Conservation (phyloP, 2,888 invertebrate genomes). For the Limnephilus rhombicus region DNA sequence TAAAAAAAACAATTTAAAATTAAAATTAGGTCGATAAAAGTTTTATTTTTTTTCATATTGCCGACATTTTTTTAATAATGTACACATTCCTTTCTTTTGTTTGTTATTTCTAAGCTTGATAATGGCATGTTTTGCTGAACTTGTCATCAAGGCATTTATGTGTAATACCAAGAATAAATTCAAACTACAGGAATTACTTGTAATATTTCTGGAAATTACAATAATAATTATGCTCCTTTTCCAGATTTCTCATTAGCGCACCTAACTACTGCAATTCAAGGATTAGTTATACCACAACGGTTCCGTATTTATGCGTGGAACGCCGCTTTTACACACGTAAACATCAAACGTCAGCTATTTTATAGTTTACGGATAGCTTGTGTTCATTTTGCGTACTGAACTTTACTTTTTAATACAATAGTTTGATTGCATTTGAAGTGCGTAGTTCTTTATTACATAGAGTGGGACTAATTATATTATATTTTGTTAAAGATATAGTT, state of each 20-base stretch:
- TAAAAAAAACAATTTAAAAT: background rate
- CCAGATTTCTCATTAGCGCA: background rate
- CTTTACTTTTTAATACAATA: background rate
- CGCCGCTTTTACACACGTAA: background rate
- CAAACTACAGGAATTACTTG: too few relatives aligned
- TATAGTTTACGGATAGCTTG: background rate
- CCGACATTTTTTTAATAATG: too few relatives aligned
- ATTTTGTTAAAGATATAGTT: background rate
- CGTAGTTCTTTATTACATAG: background rate
- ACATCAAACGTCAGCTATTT: background rate
- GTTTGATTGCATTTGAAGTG: background rate
- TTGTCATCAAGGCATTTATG: too few relatives aligned
- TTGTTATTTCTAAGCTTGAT: background rate
- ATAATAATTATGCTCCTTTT: conserved; percentile 6
- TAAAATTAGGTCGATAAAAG: background rate
- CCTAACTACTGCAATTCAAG: background rate
- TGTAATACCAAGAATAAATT: too few relatives aligned
- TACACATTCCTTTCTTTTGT: background rate
- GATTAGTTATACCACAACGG: background rate
- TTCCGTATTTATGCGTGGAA: background rate
- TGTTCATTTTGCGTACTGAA: background rate
- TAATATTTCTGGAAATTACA: too few relatives aligned
- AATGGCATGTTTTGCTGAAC: background rate
- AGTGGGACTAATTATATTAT: background rate
- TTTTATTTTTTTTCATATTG: too few relatives aligned